Evolutionary conservation across 2,888 invertebrate genomes (phyloP), one percentile per base, ranked within the genome.

Genomic region (Spicauda simplicius): DNA sequence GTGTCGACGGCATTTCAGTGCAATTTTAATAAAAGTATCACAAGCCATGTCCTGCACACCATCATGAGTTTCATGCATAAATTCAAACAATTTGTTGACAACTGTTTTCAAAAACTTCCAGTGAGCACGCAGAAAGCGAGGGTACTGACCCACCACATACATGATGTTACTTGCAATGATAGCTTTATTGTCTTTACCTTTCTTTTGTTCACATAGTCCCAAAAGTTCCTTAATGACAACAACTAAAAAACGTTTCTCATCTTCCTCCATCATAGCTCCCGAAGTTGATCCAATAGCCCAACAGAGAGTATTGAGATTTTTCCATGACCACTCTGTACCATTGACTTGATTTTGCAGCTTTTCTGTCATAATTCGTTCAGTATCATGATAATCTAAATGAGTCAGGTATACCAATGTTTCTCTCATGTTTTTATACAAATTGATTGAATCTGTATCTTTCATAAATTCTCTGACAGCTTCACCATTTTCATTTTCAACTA

Each of bases 1-100:
- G 93, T 99, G 99, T 77, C 99, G 95, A 72, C 98, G 95, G 92
- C 99, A 99, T 91, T 99, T 99, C 79, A 98, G 95, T 37, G 99
- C 98, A 82, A 99, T 99, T 94, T 99, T 99, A 77, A 99, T 99
- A 87, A 99, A 99, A 52, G 99, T 99, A 93, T 99, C 99, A 94
- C 99, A 99, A 70, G 99, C 99, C 99, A 99, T 99, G 83, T 99
- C 99, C 91, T 99, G 99, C 33, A 99, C 99, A 80, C 99, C 99
- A 87, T 99, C 99, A 86, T 99, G 99, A 65, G 99, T 99, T 94
- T 99, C 99, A 87, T 99, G 99, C 99, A 99, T 99, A 88, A 99
- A 99, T 93, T 99, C 99, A 93, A 99, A 99, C 68, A 99, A 95
- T 94, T 99, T 99, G 94, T 99, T 99, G 70, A 99, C 99, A 81